Percentiles rank a stretch among this genome's conserved stretches.
phyloP scores from a whole-genome alignment of 2,113 vertebrate species.

The Cynoglossus semilaevis region DNA sequence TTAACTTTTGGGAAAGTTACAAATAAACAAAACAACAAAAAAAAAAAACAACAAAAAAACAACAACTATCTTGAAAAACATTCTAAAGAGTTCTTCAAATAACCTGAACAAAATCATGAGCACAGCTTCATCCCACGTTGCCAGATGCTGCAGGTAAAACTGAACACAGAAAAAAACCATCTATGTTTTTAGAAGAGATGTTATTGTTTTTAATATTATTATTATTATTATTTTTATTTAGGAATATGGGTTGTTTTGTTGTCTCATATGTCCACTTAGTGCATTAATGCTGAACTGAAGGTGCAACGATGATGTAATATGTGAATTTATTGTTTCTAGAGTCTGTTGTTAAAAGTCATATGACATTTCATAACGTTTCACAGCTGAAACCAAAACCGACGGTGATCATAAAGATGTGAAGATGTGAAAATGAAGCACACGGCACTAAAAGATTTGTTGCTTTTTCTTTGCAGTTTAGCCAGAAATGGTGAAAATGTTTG shows the following conservation, averaged over 20 bases:
- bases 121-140: constrained; percentile 34
- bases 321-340: constrained; percentile 1
- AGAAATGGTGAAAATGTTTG: too few species aligned
- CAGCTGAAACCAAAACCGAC: too few species aligned
- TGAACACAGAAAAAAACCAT: constrained; percentile 6
- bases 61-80: constrained; percentile 5
- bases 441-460: too few species aligned
- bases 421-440: constrained; percentile 6
- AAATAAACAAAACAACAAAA: neutral
- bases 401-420: neutral
- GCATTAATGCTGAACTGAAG: constrained; percentile 3
- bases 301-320: too few species aligned
- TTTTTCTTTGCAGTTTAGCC: too few species aligned
- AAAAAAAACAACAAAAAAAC: constrained; percentile 4
- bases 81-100: constrained; percentile 2
- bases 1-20: too few species aligned
- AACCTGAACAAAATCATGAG: constrained; percentile 12
- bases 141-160: constrained; percentile 41
- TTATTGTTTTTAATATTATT: neutral
- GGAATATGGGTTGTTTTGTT: constrained; percentile 20
- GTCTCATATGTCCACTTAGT: constrained; percentile 6
- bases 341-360: neutral
- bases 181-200: too few species aligned
- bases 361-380: too few species aligned
- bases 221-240: constrained; percentile 9